A percentile compares a stretch with the other conserved stretches of the same genome.
phyloP scores from a whole-genome alignment of 1,140 invertebrate genomes.

The Caenorhabditis inopinata region DNA sequence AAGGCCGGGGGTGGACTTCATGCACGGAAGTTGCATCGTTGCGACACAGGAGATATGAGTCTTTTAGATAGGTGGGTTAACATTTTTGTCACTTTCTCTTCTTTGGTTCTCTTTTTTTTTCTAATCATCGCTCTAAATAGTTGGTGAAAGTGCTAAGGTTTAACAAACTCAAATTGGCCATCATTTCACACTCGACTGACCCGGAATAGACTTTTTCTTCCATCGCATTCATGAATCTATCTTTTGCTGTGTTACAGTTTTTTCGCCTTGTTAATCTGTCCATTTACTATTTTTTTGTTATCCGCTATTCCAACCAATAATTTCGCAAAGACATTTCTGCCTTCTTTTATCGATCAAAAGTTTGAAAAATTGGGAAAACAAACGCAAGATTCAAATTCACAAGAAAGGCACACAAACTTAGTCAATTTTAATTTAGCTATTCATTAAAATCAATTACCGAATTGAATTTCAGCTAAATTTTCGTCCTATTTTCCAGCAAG shows the following conservation, averaged over 20 bases:
- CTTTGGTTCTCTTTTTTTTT: background rate
- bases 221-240: background rate
- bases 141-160: background rate
- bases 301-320: background rate
- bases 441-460: too few relatives aligned
- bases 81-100: background rate
- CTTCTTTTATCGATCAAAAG: background rate
- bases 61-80: slow-evolving; percentile 18
- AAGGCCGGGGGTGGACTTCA: slow-evolving; percentile 8
- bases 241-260: background rate
- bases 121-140: background rate
- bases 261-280: background rate
- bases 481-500: too few relatives aligned
- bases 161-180: slow-evolving; percentile 6
- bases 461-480: too few relatives aligned
- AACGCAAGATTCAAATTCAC: too few relatives aligned
- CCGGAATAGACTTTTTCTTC: slow-evolving; percentile 25
- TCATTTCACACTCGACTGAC: slow-evolving; percentile 25
- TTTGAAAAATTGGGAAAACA: too few relatives aligned
- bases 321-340: background rate
- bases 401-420: too few relatives aligned
- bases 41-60: slow-evolving; percentile 16
- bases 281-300: background rate
- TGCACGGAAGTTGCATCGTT: slow-evolving; percentile 4
- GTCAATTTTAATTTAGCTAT: too few relatives aligned